A percentile compares a stretch with the other conserved stretches of the same genome.
Conservation (phyloP, 2,113 vertebrate genomes). For the Erpornis zantholeuca region DNA sequence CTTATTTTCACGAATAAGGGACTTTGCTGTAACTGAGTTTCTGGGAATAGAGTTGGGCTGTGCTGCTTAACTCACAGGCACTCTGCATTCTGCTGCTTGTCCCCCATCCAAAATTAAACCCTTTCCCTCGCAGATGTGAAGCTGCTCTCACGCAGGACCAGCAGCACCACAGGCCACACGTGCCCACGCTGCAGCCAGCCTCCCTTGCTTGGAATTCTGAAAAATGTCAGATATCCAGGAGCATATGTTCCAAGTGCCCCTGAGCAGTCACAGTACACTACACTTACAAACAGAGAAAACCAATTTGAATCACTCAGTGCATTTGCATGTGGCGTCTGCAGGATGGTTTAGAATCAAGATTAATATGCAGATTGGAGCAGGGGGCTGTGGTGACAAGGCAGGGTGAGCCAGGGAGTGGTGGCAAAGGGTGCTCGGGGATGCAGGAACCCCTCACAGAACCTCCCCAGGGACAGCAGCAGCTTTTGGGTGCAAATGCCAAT, state of each 20-base stretch:
- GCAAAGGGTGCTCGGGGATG: neutral
- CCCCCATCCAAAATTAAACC: neutral
- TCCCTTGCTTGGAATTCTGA: neutral
- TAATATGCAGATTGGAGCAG: conserved; percentile 16
- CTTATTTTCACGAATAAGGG: neutral
- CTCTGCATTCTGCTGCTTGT: neutral
- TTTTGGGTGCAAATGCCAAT: accelerated
- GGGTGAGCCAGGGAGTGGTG: neutral
- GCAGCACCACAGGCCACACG: neutral
- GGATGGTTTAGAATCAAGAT: conserved; percentile 50
- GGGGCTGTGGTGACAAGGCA: neutral
- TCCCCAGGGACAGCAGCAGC: neutral
- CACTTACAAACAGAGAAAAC: conserved; percentile 45
- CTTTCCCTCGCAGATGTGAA: neutral
- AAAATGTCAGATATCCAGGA: conserved; percentile 13
- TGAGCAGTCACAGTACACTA: conserved; percentile 39
- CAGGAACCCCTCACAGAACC: neutral
- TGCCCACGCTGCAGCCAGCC: neutral
- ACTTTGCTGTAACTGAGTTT: neutral
- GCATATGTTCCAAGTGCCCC: conserved; percentile 17
- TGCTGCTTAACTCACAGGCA: neutral
- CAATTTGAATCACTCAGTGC: conserved; percentile 12
- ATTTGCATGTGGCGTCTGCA: conserved; percentile 14
- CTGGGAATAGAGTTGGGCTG: neutral
- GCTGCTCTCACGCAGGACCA: neutral